A percentile compares a stretch with the other conserved stretches of the same genome.
phyloP scores from a whole-genome alignment of 37 sponge, comb jelly and placozoan genomes.

The Petrosia ficiformis region DNA sequence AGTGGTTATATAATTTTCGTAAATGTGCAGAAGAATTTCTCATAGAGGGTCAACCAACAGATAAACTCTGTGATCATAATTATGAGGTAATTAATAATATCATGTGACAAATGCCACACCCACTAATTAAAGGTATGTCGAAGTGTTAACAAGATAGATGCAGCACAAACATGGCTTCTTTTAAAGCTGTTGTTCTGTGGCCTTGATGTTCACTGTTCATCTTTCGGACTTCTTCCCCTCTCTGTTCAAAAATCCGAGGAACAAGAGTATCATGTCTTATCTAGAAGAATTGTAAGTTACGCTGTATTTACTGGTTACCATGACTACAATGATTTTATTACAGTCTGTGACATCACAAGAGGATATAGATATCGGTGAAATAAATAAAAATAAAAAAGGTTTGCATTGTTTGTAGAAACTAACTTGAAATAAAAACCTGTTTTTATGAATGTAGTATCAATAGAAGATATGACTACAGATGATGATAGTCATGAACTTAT shows the following conservation, averaged over 20 bases:
- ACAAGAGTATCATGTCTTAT: too few species aligned
- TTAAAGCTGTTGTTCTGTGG: slow-evolving; percentile 66
- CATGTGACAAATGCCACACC: not conserved
- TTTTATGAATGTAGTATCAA: too few species aligned
- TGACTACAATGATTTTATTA: too few species aligned
- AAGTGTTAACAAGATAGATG: slow-evolving; percentile 1
- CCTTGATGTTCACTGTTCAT: slow-evolving; percentile 38
- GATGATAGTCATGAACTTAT: too few species aligned
- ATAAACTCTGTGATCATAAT: slow-evolving; percentile 83
- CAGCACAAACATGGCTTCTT: slow-evolving; percentile 62
- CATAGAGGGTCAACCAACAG: slow-evolving; percentile 50
- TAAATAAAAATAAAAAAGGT: too few species aligned
- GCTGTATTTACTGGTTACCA: too few species aligned
- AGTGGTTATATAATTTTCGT: slow-evolving; percentile 6
- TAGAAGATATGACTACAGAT: too few species aligned
- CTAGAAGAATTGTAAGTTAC: too few species aligned
- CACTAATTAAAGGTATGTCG: not conserved
- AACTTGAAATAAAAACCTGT: too few species aligned
- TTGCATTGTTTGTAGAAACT: too few species aligned
- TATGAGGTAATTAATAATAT: slow-evolving; percentile 43
- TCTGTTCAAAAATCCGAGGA: not conserved
- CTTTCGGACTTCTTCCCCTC: slow-evolving; percentile 36
- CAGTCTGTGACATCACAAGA: too few species aligned
- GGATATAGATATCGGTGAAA: too few species aligned
- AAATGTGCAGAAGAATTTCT: slow-evolving; percentile 51